Evolutionary conservation across 2,888 invertebrate species (phyloP), one percentile per base, ranked within the genome.

Genomic region (Agrochola circellaris): DNA sequence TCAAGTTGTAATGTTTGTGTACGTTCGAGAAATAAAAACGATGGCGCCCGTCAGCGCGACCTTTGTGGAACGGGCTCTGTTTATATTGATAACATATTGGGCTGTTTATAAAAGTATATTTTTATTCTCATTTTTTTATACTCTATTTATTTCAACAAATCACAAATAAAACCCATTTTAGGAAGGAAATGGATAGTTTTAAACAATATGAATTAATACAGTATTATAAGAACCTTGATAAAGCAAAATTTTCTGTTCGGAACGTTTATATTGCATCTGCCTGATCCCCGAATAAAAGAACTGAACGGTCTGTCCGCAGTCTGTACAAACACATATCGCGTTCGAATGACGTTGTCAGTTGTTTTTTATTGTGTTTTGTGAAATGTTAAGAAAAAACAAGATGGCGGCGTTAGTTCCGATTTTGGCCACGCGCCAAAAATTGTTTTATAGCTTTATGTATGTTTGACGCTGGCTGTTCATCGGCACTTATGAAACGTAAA

Each of bases 21-120:
- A 7, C 26, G 23, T 13, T 15, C 1, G 8, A 38, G n/a, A 0
- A 45, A 54, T 34, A 45, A 17, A 34, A 7, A 17, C n/a, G 51
- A 15, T 1, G 79, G 42, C 23, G 20, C 26, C 34, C 15, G 13
- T n/a, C 56, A 30, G 7, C 17, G 79, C 34, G 51, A 26, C 34
- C 26, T 34, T 6, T 9, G 26, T n/a, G 20, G 60, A 0, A 2
- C 6, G 5, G 15, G 13, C 17, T 23, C 23, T 42, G 56, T 42
- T 81, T 62, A 23, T 38, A 20, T 4, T 30, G 54, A 61, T 73
- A 77, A 77, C 45, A 23, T 34, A 5, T 72, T 54, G 30, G 38
- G 7, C 20, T 15, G 45, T n/a, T 62, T 30, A 5, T 20, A 26
- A 34, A 45, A 79, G 20, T 6, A 68, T 1, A 23, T 67, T 34